A percentile compares a stretch with the other conserved stretches of the same genome.
Evolutionary conservation across 2,797 vertebrate genomes (phyloP).

Genomic region (Lagorchestes hirsutus): DNA sequence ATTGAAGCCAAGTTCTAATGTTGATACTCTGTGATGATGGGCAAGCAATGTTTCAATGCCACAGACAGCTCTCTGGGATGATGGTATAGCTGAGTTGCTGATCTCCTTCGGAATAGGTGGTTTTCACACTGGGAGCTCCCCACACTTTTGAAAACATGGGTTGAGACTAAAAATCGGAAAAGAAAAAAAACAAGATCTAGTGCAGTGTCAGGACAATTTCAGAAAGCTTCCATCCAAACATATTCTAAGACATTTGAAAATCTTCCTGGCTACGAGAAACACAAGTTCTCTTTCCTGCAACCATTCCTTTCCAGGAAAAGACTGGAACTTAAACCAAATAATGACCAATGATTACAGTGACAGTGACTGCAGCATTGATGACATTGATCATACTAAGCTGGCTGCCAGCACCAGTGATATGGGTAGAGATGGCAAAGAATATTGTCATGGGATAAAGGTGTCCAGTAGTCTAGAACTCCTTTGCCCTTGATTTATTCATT

Average conservation of each 20-base stretch:
- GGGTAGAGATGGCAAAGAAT: conserved; percentile 28
- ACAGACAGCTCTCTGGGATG: not conserved
- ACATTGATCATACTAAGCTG: not conserved
- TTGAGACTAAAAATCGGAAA: conserved; percentile 20
- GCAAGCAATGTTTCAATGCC: not conserved
- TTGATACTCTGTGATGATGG: not conserved
- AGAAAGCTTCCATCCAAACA: not conserved
- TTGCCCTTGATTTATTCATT: conserved; percentile 9
- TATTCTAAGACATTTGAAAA: conserved; percentile 48
- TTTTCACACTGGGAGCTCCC: not conserved
- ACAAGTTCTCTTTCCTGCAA: conserved; percentile 21
- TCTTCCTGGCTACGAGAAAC: conserved; percentile 11
- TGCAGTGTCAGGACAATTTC: not conserved
- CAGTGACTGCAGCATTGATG: not conserved
- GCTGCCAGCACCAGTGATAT: conserved; percentile 18
- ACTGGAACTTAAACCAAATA: not conserved
- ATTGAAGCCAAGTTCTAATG: not conserved
- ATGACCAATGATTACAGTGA: not conserved
- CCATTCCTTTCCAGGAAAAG: conserved; percentile 37
- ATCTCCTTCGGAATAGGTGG: not conserved
- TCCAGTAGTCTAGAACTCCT: conserved; percentile 15
- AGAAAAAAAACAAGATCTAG: not conserved
- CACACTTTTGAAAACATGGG: not conserved
- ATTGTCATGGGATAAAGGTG: not conserved
- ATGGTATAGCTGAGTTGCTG: not conserved